Evolutionary conservation across 2,888 invertebrate genomes (phyloP).

Genomic region (Mesochorus sp.): DNA sequence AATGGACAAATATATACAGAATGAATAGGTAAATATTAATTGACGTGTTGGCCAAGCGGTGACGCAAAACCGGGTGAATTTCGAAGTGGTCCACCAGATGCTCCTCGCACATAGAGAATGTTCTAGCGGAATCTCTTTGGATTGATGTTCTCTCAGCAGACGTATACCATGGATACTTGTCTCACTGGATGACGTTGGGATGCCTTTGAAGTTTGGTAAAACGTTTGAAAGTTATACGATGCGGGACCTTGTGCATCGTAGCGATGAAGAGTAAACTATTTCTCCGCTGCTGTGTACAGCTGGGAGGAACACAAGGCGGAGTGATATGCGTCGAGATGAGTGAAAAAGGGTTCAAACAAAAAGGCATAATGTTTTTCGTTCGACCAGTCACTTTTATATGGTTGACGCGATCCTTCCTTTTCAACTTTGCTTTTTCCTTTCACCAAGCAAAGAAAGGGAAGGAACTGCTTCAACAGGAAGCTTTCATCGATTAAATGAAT

Average conservation of each 20-base stretch:
- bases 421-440: not conserved
- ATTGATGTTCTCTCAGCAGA: not conserved
- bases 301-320: not conserved
- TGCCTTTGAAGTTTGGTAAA: slow-evolving; percentile 45
- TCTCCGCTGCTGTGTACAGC: no score
- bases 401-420: not conserved
- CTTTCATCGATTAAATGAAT: slow-evolving; percentile 15
- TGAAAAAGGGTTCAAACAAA: slow-evolving; percentile 2
- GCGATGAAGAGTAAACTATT: not conserved
- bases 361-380: slow-evolving; percentile 4
- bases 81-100: not conserved
- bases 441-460: no score
- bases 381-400: not conserved
- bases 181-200: slow-evolving; percentile 1
- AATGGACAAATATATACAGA: no score
- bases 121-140: slow-evolving; percentile 6
- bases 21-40: slow-evolving; percentile 2
- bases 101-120: no score
- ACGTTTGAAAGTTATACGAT: slow-evolving; percentile 20
- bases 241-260: not conserved
- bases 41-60: not conserved
- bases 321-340: not conserved
- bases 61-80: not conserved
- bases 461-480: slow-evolving; percentile 9
- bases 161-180: not conserved